Conservation (phyloP, 2,113 vertebrate species). For the Pterophyllum scalare region DNA sequence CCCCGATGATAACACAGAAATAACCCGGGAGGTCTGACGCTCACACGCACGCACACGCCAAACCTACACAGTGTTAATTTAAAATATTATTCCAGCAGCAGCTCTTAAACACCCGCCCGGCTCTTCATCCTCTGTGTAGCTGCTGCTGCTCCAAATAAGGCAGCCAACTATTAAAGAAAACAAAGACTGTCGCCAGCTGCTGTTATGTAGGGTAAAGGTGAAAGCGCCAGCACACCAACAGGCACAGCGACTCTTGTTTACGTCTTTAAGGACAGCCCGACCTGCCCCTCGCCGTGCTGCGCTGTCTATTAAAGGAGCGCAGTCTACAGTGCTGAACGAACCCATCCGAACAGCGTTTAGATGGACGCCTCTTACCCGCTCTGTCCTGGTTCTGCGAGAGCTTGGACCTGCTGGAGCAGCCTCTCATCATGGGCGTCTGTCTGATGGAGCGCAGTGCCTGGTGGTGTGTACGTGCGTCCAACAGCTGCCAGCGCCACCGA, state of each 20-base stretch:
- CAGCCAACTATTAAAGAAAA: background rate
- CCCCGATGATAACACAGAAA: background rate
- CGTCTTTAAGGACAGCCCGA: constrained; percentile 29
- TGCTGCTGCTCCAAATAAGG: background rate
- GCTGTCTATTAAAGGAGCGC: background rate
- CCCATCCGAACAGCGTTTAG: background rate
- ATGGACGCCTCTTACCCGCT: constrained; percentile 70
- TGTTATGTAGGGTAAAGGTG: constrained; percentile 70
- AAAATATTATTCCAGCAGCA: background rate
- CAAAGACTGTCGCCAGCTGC: background rate
- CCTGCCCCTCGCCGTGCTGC: background rate
- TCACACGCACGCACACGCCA: background rate
- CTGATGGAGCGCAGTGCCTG: constrained; percentile 55
- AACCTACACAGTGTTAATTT: background rate
- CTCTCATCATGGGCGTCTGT: constrained; percentile 78
- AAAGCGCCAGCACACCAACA: constrained; percentile 18
- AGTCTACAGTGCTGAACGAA: background rate
- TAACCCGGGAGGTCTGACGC: background rate
- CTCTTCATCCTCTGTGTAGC: background rate
- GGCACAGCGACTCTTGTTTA: constrained; percentile 61
- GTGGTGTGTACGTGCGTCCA: constrained; percentile 43
- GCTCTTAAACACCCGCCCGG: background rate
- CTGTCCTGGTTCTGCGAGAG: constrained; percentile 60
- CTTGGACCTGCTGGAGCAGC: constrained; percentile 75
- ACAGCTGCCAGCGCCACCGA: constrained; percentile 44